Evolutionary conservation across 2,113 vertebrate genomes (phyloP).

Genomic region (Cettia cetti): DNA sequence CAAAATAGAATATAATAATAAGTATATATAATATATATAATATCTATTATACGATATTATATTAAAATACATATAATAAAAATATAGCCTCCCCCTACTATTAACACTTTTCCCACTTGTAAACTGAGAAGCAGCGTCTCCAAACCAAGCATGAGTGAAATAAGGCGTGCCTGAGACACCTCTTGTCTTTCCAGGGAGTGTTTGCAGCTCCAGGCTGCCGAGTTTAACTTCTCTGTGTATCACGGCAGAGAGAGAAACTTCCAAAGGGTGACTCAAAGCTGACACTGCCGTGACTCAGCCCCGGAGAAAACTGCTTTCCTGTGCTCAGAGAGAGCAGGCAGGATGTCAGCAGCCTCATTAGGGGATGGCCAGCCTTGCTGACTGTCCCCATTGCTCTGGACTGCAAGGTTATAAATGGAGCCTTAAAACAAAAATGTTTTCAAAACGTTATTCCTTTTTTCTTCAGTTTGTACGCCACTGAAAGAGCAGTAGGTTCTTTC

Average conservation of each 20-base stretch:
- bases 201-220: neutral
- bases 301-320: neutral
- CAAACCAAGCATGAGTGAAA: neutral
- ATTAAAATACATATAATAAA: no score
- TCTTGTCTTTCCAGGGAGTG: neutral
- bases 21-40: no score
- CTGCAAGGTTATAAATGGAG: neutral
- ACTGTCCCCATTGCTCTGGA: neutral
- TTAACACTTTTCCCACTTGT: neutral
- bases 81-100: fast-evolving
- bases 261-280: neutral
- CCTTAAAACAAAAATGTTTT: neutral
- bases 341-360: neutral
- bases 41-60: no score
- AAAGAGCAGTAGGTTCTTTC: neutral
- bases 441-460: neutral
- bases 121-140: neutral
- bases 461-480: neutral
- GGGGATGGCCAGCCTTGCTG: neutral
- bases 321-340: neutral
- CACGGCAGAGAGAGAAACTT: neutral
- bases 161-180: neutral
- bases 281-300: neutral
- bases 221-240: fast-evolving
- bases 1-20: neutral